A percentile compares a stretch with the other conserved stretches of the same genome.
Conservation (phyloP, 2,113 vertebrate genomes). For the Ivindomyrus marchei region DNA sequence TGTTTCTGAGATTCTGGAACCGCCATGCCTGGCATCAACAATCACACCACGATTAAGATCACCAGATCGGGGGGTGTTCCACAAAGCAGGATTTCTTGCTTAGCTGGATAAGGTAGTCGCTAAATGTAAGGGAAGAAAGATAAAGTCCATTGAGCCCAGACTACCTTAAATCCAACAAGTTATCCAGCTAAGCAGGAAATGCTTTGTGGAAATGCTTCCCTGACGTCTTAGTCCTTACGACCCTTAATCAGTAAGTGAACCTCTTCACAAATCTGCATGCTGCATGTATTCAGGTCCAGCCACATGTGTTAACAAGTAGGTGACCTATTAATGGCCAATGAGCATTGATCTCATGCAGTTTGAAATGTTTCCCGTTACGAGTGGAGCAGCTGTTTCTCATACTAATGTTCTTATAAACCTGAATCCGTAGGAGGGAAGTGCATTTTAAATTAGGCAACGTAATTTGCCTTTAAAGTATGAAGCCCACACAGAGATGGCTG, state of each 20-base stretch:
- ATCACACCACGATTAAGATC: not conserved
- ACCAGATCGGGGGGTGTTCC: not conserved
- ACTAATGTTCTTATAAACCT: conserved; percentile 21
- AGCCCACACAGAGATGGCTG: not conserved
- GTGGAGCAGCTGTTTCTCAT: not conserved
- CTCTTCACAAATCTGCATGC: not conserved
- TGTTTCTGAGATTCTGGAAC: not conserved
- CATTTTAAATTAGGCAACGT: conserved; percentile 20
- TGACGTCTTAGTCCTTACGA: not conserved
- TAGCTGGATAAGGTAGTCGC: not conserved
- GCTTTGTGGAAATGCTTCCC: not conserved
- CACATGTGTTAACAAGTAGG: not conserved
- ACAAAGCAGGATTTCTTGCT: not conserved
- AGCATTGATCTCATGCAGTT: not conserved
- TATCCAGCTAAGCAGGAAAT: not conserved
- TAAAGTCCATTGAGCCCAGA: not conserved
- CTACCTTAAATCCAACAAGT: not conserved
- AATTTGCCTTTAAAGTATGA: conserved; percentile 1
- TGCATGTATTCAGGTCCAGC: not conserved
- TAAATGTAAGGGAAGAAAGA: not conserved
- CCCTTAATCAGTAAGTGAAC: not conserved
- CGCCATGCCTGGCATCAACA: not conserved
- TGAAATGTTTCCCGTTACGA: not conserved
- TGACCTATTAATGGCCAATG: not conserved
- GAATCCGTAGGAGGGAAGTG: conserved; percentile 6